Evolutionary conservation across 2,797 vertebrate species (phyloP), one percentile per base, ranked within the genome.

Genomic region (Oceanodroma leucorhoa): DNA sequence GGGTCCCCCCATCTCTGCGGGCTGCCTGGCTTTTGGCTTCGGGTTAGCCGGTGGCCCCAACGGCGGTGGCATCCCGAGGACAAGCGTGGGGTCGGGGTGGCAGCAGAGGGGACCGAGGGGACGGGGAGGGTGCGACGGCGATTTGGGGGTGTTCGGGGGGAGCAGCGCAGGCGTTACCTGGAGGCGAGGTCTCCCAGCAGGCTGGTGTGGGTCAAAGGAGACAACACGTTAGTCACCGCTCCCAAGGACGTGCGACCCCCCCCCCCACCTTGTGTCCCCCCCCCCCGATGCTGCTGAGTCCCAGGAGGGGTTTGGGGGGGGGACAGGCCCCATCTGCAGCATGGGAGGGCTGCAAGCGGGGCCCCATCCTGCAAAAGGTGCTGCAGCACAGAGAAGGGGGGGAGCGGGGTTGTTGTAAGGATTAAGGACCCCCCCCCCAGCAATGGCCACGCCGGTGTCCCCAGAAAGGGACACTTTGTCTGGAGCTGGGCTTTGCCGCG

Each of bases 151-250:
- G 0, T 41, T 54, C 2, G 5, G 55, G 50, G 69, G 21, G 9
- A 16, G 34, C 30, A 10, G 41, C 3, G 6, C 6, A 5, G 24
- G 50, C 2, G 8, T 95, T 99, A 99, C 99, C 99, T 99, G 93
- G 99, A 98, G 5, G 99, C 99, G 95, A 99, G 98, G 94, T 99
- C 99, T 98, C 99, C 99, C 96, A 99, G 98, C 93, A 99, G 98
- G 97, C 99, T 99, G 98, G 95, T 90, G 92, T 94, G 91, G 92
- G 90, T 90, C 94, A 96, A 96, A 98, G 96, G 94, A 98, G 97
- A 97, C 83, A 32, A 94, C 94, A 84, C 51, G 50, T 98, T 95
- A 95, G 96, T 96, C 88, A 81, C 43, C 5, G 11, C n/a, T 10
- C 53, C 71, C 62, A 41, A 9, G n/a, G 30, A 34, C 66, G 40